Evolutionary conservation across 2,113 vertebrate species (phyloP).

Genomic region (Triplophysa dalaica): DNA sequence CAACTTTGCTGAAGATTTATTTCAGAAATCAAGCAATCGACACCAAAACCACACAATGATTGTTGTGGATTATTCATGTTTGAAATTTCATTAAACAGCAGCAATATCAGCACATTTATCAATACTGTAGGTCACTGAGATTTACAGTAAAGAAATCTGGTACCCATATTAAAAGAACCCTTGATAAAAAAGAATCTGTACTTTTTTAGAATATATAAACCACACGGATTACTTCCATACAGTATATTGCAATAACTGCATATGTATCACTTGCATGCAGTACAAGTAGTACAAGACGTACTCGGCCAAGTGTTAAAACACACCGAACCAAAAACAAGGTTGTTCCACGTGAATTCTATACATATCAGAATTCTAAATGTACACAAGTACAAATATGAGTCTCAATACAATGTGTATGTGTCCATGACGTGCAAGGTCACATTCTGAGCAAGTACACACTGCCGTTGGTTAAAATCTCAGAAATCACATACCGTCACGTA

Average conservation of each 20-base stretch:
- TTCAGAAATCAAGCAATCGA: slow-evolving; percentile 3
- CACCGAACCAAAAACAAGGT: slow-evolving; percentile 40
- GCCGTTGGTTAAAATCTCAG: slow-evolving; percentile 7
- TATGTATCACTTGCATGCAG: slow-evolving; percentile 37
- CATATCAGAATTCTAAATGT: slow-evolving; percentile 33
- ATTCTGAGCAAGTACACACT: background rate
- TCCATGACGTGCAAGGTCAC: slow-evolving; percentile 7
- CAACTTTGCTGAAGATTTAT: background rate
- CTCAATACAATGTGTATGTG: slow-evolving; percentile 7
- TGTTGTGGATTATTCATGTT: slow-evolving; percentile 9
- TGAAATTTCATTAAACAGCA: slow-evolving; percentile 5
- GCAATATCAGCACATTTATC: slow-evolving; percentile 28
- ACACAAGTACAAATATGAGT: slow-evolving; percentile 27
- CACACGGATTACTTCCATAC: slow-evolving; percentile 25
- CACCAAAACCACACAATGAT: background rate
- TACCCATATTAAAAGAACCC: slow-evolving; percentile 27
- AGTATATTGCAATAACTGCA: slow-evolving; percentile 27
- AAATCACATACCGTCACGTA: background rate
- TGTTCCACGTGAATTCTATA: slow-evolving; percentile 12
- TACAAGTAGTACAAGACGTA: slow-evolving; percentile 28
- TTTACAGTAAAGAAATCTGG: slow-evolving; percentile 44
- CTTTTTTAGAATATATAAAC: slow-evolving; percentile 10
- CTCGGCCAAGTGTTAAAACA: slow-evolving; percentile 55
- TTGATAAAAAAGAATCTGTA: background rate
- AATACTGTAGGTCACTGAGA: slow-evolving; percentile 10